Evolutionary conservation across 2,113 vertebrate species (phyloP), one percentile per base, ranked within the genome.

Genomic region (Ochotona curzoniae): DNA sequence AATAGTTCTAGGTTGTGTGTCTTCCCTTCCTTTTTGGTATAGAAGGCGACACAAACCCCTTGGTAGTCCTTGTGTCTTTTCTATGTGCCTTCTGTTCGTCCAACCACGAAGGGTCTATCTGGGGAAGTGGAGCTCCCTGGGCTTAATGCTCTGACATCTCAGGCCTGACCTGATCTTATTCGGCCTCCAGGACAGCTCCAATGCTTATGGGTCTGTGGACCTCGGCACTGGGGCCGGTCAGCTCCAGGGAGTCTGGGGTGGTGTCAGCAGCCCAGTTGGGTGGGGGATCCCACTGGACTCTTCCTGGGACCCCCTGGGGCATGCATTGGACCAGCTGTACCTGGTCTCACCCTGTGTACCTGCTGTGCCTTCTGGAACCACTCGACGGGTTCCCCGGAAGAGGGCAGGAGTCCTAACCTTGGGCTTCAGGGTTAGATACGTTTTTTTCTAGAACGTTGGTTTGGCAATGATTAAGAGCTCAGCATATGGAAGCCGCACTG

Each of bases 21-120:
- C 54, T 38, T 8, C 4, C 9, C 8, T 44, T 7, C 7, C 7
- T 0, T 1, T 28, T 30, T 38, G 44, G 35, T 23, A 47, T 1
- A 44, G 28, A 54, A 20, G 44, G 73, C 78, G 26, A 7, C 14
- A 54, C 15, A 66, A 26, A 84, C 21, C 3, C 26, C 44, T 26
- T 15, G 64, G 49, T 28, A 54, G 54, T 63, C 26, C 17, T 18
- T 61, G 26, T 13, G 44, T 70, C 1, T 54, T 76, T 23, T 61
- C n/a, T 80, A 5, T 1, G 28, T 63, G 49, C 51, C 86, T 89
- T 86, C 85, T 70, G 17, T 87, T 38, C 38, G 26, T 91, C 5
- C 8, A 30, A 2, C 5, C 6, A 1, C 14, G 0, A 23, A n/a
- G n/a, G 47, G 25, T 44, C 38, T 44, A 18, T 67, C 57, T 23